These are phyloP conservation scores for Zaprionus nigranus DNA, from an alignment of 1,140 invertebrate genomes.

Conservation along the genomic window DNA sequence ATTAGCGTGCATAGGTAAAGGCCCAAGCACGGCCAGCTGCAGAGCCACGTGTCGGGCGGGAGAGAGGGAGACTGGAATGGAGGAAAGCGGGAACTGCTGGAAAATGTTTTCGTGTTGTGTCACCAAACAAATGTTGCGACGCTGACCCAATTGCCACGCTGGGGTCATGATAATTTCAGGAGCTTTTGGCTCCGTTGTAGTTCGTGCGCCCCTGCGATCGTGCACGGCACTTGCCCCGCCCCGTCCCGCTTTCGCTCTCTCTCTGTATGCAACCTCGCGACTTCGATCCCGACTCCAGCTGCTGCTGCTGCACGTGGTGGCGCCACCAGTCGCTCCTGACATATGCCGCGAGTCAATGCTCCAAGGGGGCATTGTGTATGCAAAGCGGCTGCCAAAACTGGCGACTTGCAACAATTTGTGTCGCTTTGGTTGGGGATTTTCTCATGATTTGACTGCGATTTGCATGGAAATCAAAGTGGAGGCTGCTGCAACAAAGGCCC, in stretches of 20 bases:
- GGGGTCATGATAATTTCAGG: constrained; percentile 82
- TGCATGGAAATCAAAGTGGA: constrained; percentile 79
- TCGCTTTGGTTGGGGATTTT: constrained; percentile 31
- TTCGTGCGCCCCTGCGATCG: constrained; percentile 66
- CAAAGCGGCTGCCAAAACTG: constrained; percentile 20
- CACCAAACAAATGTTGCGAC: constrained; percentile 72
- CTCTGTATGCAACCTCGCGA: constrained; percentile 55
- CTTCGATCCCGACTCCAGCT: constrained; percentile 30
- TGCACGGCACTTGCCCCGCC: constrained; percentile 36
- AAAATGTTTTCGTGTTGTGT: constrained; percentile 65
- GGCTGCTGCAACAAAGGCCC: constrained; percentile 33
- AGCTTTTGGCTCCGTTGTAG: constrained; percentile 70
- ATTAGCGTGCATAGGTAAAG: constrained; percentile 57
- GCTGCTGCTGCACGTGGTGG: constrained; percentile 22
- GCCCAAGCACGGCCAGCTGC: constrained; percentile 43
- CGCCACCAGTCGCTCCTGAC: constrained; percentile 46
- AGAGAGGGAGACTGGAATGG: not conserved
- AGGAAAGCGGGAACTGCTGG: not conserved
- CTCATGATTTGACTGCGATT: constrained; percentile 62
- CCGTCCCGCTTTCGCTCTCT: not conserved
- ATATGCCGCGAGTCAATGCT: constrained; percentile 36
- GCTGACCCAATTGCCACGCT: constrained; percentile 76
- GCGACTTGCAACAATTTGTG: constrained; percentile 55
- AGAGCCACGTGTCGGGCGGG: constrained; percentile 57
- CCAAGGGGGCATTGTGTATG: constrained; percentile 5